phyloP scores from a whole-genome alignment of 2,797 vertebrate genomes.

The Oophaga sylvatica region DNA sequence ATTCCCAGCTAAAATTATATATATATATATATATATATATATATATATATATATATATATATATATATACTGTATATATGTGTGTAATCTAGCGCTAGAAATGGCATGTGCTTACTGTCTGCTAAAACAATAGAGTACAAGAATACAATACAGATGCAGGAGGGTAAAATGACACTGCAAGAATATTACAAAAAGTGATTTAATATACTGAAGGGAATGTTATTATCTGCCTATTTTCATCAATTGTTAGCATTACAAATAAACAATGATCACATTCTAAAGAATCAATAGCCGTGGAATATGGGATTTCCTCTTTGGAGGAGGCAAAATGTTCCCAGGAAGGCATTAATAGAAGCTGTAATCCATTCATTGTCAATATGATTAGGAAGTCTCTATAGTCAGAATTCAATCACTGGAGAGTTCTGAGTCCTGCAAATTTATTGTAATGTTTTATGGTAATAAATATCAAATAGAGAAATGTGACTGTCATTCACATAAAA shows the following conservation, averaged over 20 bases:
- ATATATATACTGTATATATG: too few species aligned
- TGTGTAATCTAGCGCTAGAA: constrained; percentile 36
- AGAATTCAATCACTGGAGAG: constrained; percentile 20
- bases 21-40: too few species aligned
- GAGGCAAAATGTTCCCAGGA: constrained; percentile 15
- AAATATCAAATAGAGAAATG: not conserved
- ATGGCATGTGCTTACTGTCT: constrained; percentile 24
- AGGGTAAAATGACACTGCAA: constrained; percentile 26
- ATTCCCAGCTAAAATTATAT: too few species aligned
- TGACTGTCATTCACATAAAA: not conserved
- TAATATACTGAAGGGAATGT: not conserved
- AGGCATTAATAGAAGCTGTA: constrained; percentile 24
- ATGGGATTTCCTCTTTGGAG: constrained; percentile 21
- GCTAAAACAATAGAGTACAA: constrained; percentile 30
- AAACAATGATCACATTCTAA: constrained; percentile 7
- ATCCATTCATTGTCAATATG: constrained; percentile 22
- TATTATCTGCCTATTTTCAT: not conserved
- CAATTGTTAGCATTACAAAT: constrained; percentile 34
- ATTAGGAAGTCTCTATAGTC: not conserved
- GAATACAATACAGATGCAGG: not conserved
- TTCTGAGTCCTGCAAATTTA: constrained; percentile 21
- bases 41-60: too few species aligned
- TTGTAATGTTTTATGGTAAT: not conserved
- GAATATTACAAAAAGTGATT: not conserved
- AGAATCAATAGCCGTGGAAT: constrained; percentile 36